Conservation (phyloP, 1,140 invertebrate species). For the Trichogramma pretiosum region DNA sequence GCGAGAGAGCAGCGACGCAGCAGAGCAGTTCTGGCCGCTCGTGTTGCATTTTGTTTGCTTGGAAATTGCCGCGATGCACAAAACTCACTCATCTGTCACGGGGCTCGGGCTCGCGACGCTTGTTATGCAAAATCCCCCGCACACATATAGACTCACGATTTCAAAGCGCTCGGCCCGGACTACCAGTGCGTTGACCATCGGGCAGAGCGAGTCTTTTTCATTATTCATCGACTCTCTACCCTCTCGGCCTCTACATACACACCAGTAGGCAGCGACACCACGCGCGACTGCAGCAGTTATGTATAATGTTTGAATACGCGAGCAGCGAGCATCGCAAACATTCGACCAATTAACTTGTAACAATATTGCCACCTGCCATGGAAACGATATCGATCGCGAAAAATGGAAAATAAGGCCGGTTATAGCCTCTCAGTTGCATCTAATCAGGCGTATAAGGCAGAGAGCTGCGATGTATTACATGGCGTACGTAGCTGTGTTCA, state of each 20-base stretch:
- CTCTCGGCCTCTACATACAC: too few species aligned
- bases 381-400: too few species aligned
- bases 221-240: constrained; percentile 15
- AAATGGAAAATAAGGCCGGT: too few species aligned
- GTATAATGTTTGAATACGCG: constrained; percentile 16
- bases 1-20: too few species aligned
- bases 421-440: too few species aligned
- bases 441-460: too few species aligned
- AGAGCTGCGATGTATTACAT: too few species aligned
- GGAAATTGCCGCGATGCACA: constrained; percentile 8
- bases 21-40: background rate
- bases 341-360: constrained; percentile 12
- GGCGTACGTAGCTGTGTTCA: too few species aligned
- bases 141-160: too few species aligned
- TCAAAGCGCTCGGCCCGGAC: too few species aligned
- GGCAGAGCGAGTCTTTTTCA: constrained; percentile 7
- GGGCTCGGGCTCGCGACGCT: background rate
- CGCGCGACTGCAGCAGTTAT: background rate
- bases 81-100: constrained; percentile 9
- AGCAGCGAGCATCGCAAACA: constrained; percentile 6
- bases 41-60: constrained; percentile 12
- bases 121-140: background rate
- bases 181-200: too few species aligned
- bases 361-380: background rate
- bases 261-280: too few species aligned